phyloP scores from a whole-genome alignment of 2,797 vertebrate species.

The Hyperoplus lanceolatus region DNA sequence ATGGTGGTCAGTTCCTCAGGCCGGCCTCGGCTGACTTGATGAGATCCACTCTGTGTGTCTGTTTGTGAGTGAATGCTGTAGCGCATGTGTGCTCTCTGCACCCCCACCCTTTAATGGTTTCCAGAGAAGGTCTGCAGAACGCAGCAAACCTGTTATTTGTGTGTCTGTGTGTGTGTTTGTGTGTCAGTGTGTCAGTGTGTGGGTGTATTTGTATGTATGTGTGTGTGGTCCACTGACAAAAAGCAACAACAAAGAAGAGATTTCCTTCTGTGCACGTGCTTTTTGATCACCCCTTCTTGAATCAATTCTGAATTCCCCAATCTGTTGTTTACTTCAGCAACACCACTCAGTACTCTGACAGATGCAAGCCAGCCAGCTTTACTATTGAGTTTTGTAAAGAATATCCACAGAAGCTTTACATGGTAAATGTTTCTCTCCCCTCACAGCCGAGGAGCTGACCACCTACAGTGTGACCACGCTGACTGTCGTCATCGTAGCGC shows the following conservation, averaged over 20 bases:
- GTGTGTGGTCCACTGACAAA: slow-evolving; percentile 21
- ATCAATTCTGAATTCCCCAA: background rate
- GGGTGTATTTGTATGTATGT: slow-evolving; percentile 2
- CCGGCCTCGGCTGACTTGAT: slow-evolving; percentile 45
- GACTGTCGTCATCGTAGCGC: slow-evolving; percentile 89
- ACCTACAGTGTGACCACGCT: slow-evolving; percentile 91
- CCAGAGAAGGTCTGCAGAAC: slow-evolving; percentile 21
- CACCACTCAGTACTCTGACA: background rate
- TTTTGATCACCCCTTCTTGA: slow-evolving; percentile 33
- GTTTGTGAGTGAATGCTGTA: slow-evolving; percentile 15
- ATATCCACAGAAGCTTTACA: background rate
- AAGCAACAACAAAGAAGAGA: slow-evolving; percentile 19
- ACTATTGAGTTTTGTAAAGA: background rate
- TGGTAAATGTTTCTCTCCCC: slow-evolving; percentile 12
- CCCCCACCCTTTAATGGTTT: slow-evolving; percentile 24
- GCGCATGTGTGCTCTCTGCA: background rate
- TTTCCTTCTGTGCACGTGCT: slow-evolving; percentile 2
- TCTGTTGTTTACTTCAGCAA: slow-evolving; percentile 18
- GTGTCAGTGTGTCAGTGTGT: slow-evolving; percentile 22
- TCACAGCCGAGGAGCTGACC: slow-evolving; percentile 83
- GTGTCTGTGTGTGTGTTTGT: slow-evolving; percentile 20
- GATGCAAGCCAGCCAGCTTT: background rate
- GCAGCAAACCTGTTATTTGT: slow-evolving; percentile 44
- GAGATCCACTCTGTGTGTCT: slow-evolving; percentile 30
- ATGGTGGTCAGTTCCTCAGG: slow-evolving; percentile 65